Percentiles rank a stretch among this genome's conserved stretches.
phyloP scores from a whole-genome alignment of 2,113 vertebrate species.

The Microcebus griseorufus region DNA sequence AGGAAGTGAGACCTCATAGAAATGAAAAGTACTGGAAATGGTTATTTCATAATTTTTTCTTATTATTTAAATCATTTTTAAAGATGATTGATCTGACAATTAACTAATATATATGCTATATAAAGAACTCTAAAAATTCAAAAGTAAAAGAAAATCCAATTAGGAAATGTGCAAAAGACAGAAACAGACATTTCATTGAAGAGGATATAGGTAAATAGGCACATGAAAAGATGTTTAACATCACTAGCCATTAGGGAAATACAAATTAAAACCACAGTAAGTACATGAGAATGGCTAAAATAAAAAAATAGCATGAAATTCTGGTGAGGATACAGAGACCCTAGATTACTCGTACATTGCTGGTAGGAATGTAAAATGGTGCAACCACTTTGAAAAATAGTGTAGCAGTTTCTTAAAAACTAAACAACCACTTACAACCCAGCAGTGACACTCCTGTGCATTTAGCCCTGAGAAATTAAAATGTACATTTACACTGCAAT shows the following conservation, averaged over 20 bases:
- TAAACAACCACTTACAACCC: not conserved
- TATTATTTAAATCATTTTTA: not conserved
- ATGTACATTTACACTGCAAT: not conserved
- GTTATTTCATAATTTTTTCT: not conserved
- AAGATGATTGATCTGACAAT: not conserved
- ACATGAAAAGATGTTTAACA: not conserved
- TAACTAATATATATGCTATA: not conserved
- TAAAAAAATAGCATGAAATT: not conserved
- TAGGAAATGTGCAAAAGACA: constrained; percentile 15
- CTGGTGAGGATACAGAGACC: not conserved
- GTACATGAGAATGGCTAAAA: not conserved
- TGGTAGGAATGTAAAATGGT: not conserved
- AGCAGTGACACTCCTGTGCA: not conserved
- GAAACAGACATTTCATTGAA: not conserved
- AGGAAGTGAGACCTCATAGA: not conserved
- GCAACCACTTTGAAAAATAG: not conserved
- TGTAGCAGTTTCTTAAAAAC: not conserved
- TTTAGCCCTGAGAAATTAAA: not conserved
- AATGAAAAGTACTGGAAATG: constrained; percentile 22
- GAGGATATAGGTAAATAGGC: not conserved
- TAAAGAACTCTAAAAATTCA: constrained; percentile 27
- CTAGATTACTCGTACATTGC: not conserved
- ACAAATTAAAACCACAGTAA: not conserved
- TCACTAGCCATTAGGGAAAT: not conserved
- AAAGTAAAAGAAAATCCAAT: constrained; percentile 1